phyloP scores from a whole-genome alignment of 2,888 invertebrate species.

The Empis livida region DNA sequence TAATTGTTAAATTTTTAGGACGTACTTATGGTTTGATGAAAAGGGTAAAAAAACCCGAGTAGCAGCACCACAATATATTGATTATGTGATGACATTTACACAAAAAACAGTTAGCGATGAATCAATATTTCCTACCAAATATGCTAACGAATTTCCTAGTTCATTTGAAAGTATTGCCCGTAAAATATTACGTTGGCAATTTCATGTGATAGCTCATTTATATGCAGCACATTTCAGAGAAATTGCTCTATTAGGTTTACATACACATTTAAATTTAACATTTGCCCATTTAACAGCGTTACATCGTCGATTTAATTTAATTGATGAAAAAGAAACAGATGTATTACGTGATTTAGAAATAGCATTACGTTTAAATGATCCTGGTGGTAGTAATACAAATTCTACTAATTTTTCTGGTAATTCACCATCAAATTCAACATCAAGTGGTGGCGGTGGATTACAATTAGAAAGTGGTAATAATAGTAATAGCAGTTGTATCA shows the following conservation, averaged over 20 bases:
- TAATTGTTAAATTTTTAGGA: slow-evolving; percentile 44
- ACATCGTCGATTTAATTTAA: slow-evolving; percentile 75
- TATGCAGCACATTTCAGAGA: slow-evolving; percentile 97
- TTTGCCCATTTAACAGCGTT: slow-evolving; percentile 89
- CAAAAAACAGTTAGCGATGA: slow-evolving; percentile 96
- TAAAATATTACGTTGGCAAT: slow-evolving; percentile 90
- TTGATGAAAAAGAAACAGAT: slow-evolving; percentile 93
- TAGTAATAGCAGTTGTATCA: not conserved
- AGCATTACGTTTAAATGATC: slow-evolving; percentile 49
- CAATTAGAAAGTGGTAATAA: not conserved
- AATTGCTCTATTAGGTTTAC: slow-evolving; percentile 83
- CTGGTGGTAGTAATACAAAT: slow-evolving; percentile 1
- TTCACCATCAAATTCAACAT: too few species aligned
- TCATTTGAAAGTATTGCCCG: slow-evolving; percentile 90
- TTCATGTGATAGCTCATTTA: slow-evolving; percentile 96
- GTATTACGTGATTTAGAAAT: slow-evolving; percentile 83
- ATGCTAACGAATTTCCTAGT: slow-evolving; percentile 88
- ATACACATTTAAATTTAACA: slow-evolving; percentile 93
- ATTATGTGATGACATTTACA: slow-evolving; percentile 97
- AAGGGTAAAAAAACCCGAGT: slow-evolving; percentile 96
- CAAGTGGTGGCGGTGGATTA: too few species aligned
- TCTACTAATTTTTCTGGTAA: not conserved
- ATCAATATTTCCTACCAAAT: slow-evolving; percentile 95
- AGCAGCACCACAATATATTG: slow-evolving; percentile 95
- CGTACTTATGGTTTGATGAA: slow-evolving; percentile 97